A percentile compares a stretch with the other conserved stretches of the same genome.
These are phyloP conservation scores for Melieria omissa DNA, from an alignment of 2,888 invertebrate genomes.

Conservation along the genomic window DNA sequence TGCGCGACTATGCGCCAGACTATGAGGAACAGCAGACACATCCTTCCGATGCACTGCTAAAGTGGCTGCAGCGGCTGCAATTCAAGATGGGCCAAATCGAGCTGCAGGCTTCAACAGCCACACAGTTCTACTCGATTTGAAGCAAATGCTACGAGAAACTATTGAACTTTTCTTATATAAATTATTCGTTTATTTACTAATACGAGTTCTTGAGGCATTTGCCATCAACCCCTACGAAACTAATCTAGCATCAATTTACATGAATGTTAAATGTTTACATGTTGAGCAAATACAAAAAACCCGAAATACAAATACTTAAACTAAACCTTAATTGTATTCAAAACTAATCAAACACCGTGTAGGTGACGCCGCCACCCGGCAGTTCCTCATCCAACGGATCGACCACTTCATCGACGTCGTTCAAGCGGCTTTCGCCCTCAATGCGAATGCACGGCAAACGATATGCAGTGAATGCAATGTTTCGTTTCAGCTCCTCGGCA, in stretches of 20 bases:
- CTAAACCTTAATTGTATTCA: conserved; percentile 18
- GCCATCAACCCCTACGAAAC: background rate
- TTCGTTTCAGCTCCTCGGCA: conserved; percentile 50
- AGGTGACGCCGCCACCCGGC: conserved; percentile 50
- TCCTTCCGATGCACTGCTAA: conserved; percentile 71
- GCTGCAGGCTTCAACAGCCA: conserved; percentile 90
- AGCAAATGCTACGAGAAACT: conserved; percentile 20
- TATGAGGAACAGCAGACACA: conserved; percentile 65
- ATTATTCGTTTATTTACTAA: no score
- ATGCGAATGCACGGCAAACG: conserved; percentile 52
- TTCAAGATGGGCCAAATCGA: conserved; percentile 99
- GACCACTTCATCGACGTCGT: conserved; percentile 56
- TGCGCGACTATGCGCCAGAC: conserved; percentile 81
- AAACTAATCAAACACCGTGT: conserved; percentile 48
- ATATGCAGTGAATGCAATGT: conserved; percentile 55
- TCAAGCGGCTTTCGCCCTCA: conserved; percentile 53
- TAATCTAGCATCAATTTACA: background rate
- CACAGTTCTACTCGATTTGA: conserved; percentile 85
- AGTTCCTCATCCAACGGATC: conserved; percentile 57
- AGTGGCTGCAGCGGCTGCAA: conserved; percentile 92
- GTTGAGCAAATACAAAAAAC: conserved; percentile 8
- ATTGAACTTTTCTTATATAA: background rate
- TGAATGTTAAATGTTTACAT: conserved; percentile 21
- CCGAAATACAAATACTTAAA: conserved; percentile 9
- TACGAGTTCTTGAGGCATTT: background rate